Conservation (phyloP, 1,140 invertebrate genomes). For the Papilio machaon region DNA sequence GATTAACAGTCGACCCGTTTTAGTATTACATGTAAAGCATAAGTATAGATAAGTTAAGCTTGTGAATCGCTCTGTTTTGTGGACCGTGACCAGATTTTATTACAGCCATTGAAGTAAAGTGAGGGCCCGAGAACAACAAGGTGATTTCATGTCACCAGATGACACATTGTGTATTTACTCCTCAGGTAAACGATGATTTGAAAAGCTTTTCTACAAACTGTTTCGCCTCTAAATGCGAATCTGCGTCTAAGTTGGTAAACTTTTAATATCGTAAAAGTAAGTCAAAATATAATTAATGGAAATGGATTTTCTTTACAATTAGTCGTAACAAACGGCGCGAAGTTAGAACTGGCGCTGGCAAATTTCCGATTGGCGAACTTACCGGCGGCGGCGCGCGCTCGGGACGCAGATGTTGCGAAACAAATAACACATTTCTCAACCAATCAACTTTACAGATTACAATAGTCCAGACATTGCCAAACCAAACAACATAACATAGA, state of each 20-base stretch:
- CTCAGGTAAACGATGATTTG: not conserved
- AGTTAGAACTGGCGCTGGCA: not conserved
- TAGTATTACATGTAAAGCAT: constrained; percentile 5
- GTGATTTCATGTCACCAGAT: not conserved
- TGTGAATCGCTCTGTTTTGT: not conserved
- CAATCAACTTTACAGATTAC: constrained; percentile 2
- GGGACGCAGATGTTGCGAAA: constrained; percentile 1
- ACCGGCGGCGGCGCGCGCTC: not conserved
- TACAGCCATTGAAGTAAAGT: not conserved
- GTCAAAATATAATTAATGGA: constrained; percentile 22
- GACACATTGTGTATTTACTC: not conserved
- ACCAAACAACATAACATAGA: not conserved
- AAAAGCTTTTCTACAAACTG: not conserved
- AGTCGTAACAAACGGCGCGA: constrained; percentile 12
- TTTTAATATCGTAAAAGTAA: constrained; percentile 16
- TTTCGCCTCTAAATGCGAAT: not conserved
- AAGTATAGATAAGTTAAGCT: constrained; percentile 7
- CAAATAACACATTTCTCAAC: constrained; percentile 18
- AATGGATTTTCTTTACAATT: constrained; percentile 26
- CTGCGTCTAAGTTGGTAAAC: not conserved
- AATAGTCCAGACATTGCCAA: not conserved
- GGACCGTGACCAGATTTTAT: not conserved
- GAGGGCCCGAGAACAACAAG: too few species aligned
- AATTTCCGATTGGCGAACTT: constrained; percentile 10
- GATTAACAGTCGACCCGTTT: constrained; percentile 23